Conservation (phyloP, 1,140 invertebrate genomes). For the Platyscapa corneri region DNA sequence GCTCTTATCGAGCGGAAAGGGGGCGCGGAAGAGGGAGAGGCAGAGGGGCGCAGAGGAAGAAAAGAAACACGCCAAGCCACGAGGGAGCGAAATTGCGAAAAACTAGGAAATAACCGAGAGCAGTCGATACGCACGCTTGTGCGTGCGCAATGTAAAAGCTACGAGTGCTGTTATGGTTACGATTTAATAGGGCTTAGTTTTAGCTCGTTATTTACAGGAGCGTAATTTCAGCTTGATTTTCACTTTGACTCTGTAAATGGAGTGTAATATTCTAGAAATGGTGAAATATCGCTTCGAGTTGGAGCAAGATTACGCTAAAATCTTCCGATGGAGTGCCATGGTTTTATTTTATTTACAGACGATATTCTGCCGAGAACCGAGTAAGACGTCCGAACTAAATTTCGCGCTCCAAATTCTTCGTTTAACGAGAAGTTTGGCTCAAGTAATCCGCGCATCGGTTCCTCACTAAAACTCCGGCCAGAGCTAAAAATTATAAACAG, state of each 20-base stretch:
- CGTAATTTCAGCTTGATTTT: not conserved
- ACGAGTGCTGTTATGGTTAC: not conserved
- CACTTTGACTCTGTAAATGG: not conserved
- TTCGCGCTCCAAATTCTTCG: not conserved
- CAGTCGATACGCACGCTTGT: not conserved
- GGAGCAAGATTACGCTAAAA: not conserved
- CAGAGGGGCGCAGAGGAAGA: not conserved
- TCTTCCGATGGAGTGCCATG: not conserved
- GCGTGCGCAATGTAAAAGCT: not conserved
- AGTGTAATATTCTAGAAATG: not conserved
- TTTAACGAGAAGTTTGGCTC: not conserved
- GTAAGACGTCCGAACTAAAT: too few relatives aligned
- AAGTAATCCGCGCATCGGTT: not conserved
- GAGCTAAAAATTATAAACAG: not conserved
- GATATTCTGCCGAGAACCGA: not conserved
- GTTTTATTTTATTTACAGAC: not conserved
- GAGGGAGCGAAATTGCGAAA: not conserved
- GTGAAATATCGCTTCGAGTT: not conserved
- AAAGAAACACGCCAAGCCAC: too few relatives aligned
- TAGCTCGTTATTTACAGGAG: not conserved
- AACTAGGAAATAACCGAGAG: not conserved
- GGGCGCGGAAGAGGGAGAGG: too few relatives aligned
- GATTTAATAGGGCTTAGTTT: not conserved
- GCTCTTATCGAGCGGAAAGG: slow-evolving; percentile 15
- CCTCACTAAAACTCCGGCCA: not conserved